Evolutionary conservation across 2,888 invertebrate genomes (phyloP).

Genomic region (Lasioglossum marginatum): DNA sequence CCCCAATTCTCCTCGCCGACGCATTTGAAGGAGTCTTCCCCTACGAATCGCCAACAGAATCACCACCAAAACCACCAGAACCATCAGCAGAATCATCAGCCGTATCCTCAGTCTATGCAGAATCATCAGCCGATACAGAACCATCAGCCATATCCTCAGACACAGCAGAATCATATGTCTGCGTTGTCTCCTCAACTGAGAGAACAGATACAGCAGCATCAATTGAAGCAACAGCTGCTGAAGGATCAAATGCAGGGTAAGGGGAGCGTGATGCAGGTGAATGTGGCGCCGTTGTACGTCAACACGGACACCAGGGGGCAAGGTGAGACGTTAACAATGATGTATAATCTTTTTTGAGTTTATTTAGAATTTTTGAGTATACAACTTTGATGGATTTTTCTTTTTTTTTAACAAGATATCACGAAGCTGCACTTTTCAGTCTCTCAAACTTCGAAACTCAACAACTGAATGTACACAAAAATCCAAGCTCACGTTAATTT

Average conservation of each 20-base stretch:
- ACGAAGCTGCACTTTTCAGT: not conserved
- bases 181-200: conserved; percentile 77
- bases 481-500: not conserved
- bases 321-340: conserved; percentile 54
- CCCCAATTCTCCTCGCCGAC: conserved; percentile 63
- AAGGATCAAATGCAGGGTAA: conserved; percentile 82
- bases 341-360: not conserved
- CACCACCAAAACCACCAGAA: conserved; percentile 53
- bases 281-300: conserved; percentile 88
- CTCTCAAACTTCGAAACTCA: not conserved
- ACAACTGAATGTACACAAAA: not conserved
- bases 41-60: conserved; percentile 68
- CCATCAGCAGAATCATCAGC: conserved; percentile 49
- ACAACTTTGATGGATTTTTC: not conserved
- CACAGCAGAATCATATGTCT: conserved; percentile 77
- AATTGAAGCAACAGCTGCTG: conserved; percentile 79
- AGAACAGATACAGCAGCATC: conserved; percentile 82
- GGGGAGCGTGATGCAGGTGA: conserved; percentile 72
- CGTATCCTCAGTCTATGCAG: conserved; percentile 68
- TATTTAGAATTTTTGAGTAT: not conserved
- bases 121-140: conserved; percentile 67
- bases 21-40: conserved; percentile 72
- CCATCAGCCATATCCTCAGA: conserved; percentile 51
- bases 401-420: not conserved
- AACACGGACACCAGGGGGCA: conserved; percentile 86